Conservation (phyloP, 1,140 invertebrate species). For the Drosophila ambigua region DNA sequence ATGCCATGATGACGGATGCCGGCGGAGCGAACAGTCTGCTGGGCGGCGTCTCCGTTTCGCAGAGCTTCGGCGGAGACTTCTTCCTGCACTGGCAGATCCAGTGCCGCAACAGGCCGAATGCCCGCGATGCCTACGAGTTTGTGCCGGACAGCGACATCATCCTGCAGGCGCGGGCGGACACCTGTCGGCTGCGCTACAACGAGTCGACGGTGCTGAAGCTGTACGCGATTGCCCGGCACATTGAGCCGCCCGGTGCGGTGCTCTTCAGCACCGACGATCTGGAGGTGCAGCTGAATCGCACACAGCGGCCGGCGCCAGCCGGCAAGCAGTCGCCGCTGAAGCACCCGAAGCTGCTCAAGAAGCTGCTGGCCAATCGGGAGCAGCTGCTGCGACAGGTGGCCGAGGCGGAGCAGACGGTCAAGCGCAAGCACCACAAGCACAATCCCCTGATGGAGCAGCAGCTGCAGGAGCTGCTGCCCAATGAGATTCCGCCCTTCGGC, state of each 20-base stretch:
- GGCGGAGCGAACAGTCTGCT: constrained; percentile 86
- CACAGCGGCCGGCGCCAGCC: constrained; percentile 54
- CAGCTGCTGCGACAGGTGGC: constrained; percentile 65
- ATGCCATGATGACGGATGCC: constrained; percentile 87
- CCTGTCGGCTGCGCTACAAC: constrained; percentile 90
- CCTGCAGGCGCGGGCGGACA: constrained; percentile 87
- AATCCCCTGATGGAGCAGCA: constrained; percentile 52
- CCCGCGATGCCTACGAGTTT: constrained; percentile 87
- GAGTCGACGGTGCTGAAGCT: constrained; percentile 87
- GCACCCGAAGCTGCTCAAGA: constrained; percentile 82
- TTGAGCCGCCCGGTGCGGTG: constrained; percentile 88
- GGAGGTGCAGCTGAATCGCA: constrained; percentile 78
- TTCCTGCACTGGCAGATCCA: constrained; percentile 83
- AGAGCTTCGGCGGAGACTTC: constrained; percentile 82
- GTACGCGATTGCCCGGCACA: constrained; percentile 88
- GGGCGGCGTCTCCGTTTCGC: constrained; percentile 79
- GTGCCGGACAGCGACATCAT: constrained; percentile 87
- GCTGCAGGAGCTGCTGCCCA: constrained; percentile 67
- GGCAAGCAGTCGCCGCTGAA: constrained; percentile 76
- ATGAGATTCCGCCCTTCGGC: constrained; percentile 58
- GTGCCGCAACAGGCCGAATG: constrained; percentile 84
- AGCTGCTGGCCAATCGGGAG: constrained; percentile 72
- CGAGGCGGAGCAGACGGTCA: constrained; percentile 34
- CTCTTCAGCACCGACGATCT: constrained; percentile 87
- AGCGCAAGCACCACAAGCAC: constrained; percentile 63